Evolutionary conservation across 2,888 invertebrate genomes (phyloP).

Genomic region (Neoscelio sp.): DNA sequence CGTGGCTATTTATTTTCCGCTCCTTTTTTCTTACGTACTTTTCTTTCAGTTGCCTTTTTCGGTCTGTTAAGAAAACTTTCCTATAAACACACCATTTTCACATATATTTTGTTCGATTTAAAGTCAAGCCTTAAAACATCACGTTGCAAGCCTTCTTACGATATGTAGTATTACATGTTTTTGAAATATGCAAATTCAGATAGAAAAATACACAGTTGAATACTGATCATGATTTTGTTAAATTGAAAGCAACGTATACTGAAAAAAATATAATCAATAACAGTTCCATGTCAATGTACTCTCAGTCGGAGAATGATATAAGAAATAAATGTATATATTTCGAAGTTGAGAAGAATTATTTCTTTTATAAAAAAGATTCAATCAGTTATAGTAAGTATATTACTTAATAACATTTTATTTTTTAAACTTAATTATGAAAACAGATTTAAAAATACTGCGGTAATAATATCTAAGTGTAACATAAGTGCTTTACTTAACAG

Average conservation of each 20-base stretch:
- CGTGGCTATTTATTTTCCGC: conserved; percentile 6
- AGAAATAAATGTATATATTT: not conserved
- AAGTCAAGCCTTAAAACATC: conserved; percentile 36
- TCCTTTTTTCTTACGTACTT: conserved; percentile 1
- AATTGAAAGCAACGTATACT: not conserved
- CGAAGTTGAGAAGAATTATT: too few relatives aligned
- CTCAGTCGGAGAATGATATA: too few relatives aligned
- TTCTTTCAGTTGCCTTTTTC: not conserved
- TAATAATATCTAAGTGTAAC: too few relatives aligned
- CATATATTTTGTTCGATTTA: conserved; percentile 38
- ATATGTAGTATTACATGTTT: conserved; percentile 17
- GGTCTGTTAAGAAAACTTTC: conserved; percentile 12
- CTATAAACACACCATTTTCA: conserved; percentile 33
- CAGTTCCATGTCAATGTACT: too few relatives aligned
- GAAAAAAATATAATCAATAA: too few relatives aligned
- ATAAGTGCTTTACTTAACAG: too few relatives aligned
- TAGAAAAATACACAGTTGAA: conserved; percentile 4
- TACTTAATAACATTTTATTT: too few relatives aligned
- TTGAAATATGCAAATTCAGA: conserved; percentile 4
- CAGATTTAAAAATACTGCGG: too few relatives aligned
- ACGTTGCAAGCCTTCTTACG: conserved; percentile 19
- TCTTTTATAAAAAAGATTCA: too few relatives aligned
- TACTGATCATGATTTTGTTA: not conserved
- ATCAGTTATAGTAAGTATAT: too few relatives aligned
- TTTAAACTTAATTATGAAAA: too few relatives aligned